Conservation (phyloP, 1,140 invertebrate species). For the Chrysomallon squamiferum region DNA sequence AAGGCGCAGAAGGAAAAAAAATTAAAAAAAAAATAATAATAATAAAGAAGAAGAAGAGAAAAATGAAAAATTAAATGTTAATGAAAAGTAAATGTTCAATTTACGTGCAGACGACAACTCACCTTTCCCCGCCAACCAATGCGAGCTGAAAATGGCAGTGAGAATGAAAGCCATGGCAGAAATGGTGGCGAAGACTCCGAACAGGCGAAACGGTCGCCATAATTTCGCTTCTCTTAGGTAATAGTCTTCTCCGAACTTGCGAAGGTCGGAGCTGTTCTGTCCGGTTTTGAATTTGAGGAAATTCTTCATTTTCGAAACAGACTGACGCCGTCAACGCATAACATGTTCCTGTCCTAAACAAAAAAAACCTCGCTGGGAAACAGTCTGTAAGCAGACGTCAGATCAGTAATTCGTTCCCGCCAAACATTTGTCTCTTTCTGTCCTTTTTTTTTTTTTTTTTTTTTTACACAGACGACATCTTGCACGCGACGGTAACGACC, state of each 20-base stretch:
- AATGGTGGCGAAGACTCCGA: conserved; percentile 36
- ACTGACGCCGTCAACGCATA: background rate
- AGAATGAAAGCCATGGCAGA: conserved; percentile 34
- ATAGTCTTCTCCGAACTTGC: conserved; percentile 51
- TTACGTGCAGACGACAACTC: conserved; percentile 11
- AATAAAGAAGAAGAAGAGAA: too few species aligned
- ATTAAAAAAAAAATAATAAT: too few species aligned
- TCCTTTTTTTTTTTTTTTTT: too few species aligned
- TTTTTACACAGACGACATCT: too few species aligned
- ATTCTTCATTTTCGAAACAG: conserved; percentile 68
- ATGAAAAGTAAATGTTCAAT: too few species aligned
- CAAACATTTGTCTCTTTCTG: too few species aligned
- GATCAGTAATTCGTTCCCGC: too few species aligned
- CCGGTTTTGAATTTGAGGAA: conserved; percentile 55
- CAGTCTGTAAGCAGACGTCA: too few species aligned
- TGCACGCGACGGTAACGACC: too few species aligned
- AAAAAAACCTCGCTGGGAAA: too few species aligned
- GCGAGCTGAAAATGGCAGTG: conserved; percentile 30
- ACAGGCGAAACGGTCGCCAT: conserved; percentile 47
- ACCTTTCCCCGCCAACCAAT: conserved; percentile 45
- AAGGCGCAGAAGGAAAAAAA: too few species aligned
- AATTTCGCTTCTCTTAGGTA: conserved; percentile 46
- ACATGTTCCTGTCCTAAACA: background rate
- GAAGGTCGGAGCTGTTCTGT: conserved; percentile 38
- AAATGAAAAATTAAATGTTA: too few species aligned